phyloP scores from a whole-genome alignment of 2,888 invertebrate species.

The Eucriotettix oculatus region DNA sequence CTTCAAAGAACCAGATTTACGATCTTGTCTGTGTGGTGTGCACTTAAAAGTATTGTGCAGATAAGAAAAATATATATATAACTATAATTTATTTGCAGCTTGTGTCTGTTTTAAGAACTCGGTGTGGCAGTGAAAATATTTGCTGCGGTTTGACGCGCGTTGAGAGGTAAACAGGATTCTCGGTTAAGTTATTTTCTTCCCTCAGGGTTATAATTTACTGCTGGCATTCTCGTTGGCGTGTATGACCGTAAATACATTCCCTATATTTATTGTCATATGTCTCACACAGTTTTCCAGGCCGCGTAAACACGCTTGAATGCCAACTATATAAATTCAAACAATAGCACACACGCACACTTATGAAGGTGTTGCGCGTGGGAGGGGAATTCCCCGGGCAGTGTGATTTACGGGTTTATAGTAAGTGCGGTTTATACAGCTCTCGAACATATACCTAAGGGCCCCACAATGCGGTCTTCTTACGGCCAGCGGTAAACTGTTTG shows the following conservation, averaged over 20 bases:
- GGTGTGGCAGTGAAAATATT: too few species aligned
- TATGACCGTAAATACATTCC: background rate
- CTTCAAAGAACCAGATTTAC: too few species aligned
- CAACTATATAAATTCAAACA: background rate
- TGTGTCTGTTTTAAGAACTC: too few species aligned
- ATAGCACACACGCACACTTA: background rate
- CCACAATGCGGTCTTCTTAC: background rate
- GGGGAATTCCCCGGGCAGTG: background rate
- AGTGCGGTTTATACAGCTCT: background rate
- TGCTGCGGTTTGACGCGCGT: too few species aligned
- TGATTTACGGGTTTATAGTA: background rate
- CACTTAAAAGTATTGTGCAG: too few species aligned
- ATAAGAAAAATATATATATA: too few species aligned
- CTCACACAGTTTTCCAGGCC: background rate
- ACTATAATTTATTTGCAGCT: too few species aligned
- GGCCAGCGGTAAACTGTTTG: background rate
- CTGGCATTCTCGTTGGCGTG: background rate
- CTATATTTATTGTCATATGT: background rate
- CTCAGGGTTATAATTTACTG: too few species aligned
- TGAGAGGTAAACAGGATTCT: too few species aligned
- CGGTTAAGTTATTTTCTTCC: too few species aligned
- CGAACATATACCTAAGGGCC: background rate
- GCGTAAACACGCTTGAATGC: background rate
- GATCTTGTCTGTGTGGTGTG: too few species aligned
- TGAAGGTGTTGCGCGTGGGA: too few species aligned